Evolutionary conservation across 2,888 invertebrate species (phyloP).

Genomic region (Calameuta filiformis): DNA sequence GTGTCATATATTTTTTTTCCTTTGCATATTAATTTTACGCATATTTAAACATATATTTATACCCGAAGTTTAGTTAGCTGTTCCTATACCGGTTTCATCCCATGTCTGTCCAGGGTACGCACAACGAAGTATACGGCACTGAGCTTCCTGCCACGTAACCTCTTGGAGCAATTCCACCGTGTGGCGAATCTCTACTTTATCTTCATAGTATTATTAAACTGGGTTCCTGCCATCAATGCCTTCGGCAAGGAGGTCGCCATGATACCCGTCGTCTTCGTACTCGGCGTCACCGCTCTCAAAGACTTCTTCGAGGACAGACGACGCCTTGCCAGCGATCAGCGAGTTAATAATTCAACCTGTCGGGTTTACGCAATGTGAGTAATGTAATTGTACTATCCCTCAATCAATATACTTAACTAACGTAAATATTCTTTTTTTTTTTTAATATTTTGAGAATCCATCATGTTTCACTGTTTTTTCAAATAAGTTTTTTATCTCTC

Average conservation of each 20-base stretch:
- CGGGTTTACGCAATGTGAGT: slow-evolving; percentile 91
- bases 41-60: neutral
- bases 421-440: neutral
- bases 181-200: slow-evolving; percentile 98
- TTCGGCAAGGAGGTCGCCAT: slow-evolving; percentile 96
- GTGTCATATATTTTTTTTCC: slow-evolving; percentile 9
- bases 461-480: neutral
- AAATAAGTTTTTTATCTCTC: neutral
- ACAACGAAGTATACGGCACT: slow-evolving; percentile 95
- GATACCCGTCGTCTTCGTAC: slow-evolving; percentile 94
- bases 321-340: slow-evolving; percentile 88
- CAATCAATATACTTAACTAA: neutral
- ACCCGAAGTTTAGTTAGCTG: slow-evolving; percentile 16
- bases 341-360: slow-evolving; percentile 93
- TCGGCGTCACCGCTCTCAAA: slow-evolving; percentile 93
- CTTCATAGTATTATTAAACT: slow-evolving; percentile 94
- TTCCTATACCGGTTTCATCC: slow-evolving; percentile 1
- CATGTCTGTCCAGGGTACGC: slow-evolving; percentile 72
- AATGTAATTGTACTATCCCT: slow-evolving; percentile 15
- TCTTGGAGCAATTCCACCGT: slow-evolving; percentile 97
- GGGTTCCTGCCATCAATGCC: slow-evolving; percentile 94
- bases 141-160: slow-evolving; percentile 94
- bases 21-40: neutral
- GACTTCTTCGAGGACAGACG: slow-evolving; percentile 95
- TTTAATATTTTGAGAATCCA: neutral